Evolutionary conservation across 2,888 invertebrate species (phyloP).

Genomic region (Hemistola chrysoprasaria): DNA sequence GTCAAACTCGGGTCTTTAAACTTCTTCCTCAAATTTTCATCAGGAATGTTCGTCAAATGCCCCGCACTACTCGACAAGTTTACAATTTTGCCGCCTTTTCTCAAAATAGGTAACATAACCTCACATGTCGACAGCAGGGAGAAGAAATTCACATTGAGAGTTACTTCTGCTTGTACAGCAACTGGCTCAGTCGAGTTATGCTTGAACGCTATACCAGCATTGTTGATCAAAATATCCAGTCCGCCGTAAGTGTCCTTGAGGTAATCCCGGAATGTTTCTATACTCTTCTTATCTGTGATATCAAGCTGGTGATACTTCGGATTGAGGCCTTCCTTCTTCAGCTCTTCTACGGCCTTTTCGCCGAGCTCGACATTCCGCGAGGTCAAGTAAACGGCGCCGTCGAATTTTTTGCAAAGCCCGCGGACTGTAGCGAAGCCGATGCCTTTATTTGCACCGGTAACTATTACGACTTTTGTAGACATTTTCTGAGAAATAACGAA

Average conservation of each 20-base stretch:
- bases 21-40: constrained; percentile 67
- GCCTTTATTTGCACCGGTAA: constrained; percentile 89
- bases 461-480: constrained; percentile 67
- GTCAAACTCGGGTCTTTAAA: constrained; percentile 80
- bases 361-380: constrained; percentile 84
- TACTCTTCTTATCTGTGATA: constrained; percentile 82
- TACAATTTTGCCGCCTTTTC: constrained; percentile 86
- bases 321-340: constrained; percentile 80
- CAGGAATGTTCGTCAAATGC: constrained; percentile 81
- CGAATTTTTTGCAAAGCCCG: constrained; percentile 85
- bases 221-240: constrained; percentile 88
- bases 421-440: constrained; percentile 87
- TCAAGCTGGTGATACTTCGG: constrained; percentile 87
- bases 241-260: constrained; percentile 85
- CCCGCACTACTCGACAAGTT: constrained; percentile 87
- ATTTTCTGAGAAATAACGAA: constrained; percentile 29
- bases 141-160: constrained; percentile 87
- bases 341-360: constrained; percentile 77
- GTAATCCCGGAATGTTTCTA: constrained; percentile 81
- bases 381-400: constrained; percentile 88
- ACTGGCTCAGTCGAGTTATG: constrained; percentile 82
- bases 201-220: constrained; percentile 89
- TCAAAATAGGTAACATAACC: constrained; percentile 86
- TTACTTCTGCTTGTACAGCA: constrained; percentile 86
- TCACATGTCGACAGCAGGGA: constrained; percentile 84